Percentiles rank a stretch among this genome's conserved stretches.
Evolutionary conservation across 2,113 vertebrate species (phyloP).

Genomic region (Callipepla squamata): DNA sequence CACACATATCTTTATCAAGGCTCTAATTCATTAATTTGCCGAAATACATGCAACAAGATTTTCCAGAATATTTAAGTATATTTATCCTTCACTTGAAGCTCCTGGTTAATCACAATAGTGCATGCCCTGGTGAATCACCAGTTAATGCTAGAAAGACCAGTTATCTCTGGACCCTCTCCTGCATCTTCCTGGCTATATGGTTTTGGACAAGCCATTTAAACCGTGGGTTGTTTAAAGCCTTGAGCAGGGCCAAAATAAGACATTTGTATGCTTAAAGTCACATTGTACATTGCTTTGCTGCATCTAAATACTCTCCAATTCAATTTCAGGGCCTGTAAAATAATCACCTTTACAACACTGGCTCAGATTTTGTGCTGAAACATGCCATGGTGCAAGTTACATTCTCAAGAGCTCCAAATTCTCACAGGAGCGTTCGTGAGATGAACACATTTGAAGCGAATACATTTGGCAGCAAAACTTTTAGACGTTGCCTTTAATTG

Average conservation of each 20-base stretch:
- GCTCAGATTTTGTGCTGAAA: not conserved
- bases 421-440: not conserved
- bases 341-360: not conserved
- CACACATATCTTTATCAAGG: not conserved
- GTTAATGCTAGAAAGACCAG: not conserved
- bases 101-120: not conserved
- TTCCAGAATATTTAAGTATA: not conserved
- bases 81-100: not conserved
- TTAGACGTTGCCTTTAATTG: not conserved
- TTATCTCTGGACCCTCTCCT: not conserved
- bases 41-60: not conserved
- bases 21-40: not conserved
- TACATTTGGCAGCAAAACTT: not conserved
- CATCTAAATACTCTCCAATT: not conserved
- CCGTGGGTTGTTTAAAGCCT: not conserved
- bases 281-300: not conserved
- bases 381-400: not conserved
- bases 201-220: not conserved
- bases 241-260: not conserved
- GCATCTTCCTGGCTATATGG: not conserved
- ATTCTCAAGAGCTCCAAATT: not conserved
- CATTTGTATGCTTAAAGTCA: not conserved
- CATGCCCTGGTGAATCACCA: not conserved
- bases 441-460: not conserved
- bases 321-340: not conserved